phyloP scores from a whole-genome alignment of 2,888 invertebrate species.

The Tenthredo scrophulariae region DNA sequence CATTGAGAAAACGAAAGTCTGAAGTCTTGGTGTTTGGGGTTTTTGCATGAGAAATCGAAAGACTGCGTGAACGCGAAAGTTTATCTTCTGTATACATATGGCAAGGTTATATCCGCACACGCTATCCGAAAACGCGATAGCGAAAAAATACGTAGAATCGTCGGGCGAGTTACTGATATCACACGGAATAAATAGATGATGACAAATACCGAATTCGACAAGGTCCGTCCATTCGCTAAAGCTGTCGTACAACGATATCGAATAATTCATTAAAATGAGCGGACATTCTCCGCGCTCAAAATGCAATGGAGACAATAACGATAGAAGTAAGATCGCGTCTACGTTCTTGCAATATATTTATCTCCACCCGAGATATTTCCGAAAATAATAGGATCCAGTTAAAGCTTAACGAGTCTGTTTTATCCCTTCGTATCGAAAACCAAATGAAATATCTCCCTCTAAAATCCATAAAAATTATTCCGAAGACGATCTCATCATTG shows the following conservation, averaged over 20 bases:
- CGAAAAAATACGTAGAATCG: neutral
- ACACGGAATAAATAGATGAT: conserved; percentile 18
- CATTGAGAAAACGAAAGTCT: neutral
- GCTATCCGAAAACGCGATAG: neutral
- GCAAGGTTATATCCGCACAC: conserved; percentile 26
- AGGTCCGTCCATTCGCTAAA: neutral
- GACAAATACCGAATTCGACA: neutral
- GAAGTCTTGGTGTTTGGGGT: neutral
- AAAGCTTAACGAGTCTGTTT: conserved; percentile 67
- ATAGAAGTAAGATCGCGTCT: conserved; percentile 72
- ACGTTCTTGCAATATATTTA: conserved; percentile 71
- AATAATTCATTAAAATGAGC: conserved; percentile 23
- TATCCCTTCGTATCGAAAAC: conserved; percentile 65
- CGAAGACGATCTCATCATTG: conserved; percentile 70
- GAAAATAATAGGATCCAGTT: conserved; percentile 64
- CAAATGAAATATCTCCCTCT: conserved; percentile 63
- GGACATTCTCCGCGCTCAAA: conserved; percentile 21
- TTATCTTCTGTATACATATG: conserved; percentile 11
- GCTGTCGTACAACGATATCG: neutral
- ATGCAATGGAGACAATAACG: conserved; percentile 66
- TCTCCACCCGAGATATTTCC: conserved; percentile 63
- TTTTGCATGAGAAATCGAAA: neutral
- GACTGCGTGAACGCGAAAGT: neutral
- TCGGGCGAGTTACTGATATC: neutral
- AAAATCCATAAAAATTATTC: conserved; percentile 68